phyloP scores from a whole-genome alignment of 37 sponge, comb jelly and placozoan species.

The Cladorhizidae sp. region DNA sequence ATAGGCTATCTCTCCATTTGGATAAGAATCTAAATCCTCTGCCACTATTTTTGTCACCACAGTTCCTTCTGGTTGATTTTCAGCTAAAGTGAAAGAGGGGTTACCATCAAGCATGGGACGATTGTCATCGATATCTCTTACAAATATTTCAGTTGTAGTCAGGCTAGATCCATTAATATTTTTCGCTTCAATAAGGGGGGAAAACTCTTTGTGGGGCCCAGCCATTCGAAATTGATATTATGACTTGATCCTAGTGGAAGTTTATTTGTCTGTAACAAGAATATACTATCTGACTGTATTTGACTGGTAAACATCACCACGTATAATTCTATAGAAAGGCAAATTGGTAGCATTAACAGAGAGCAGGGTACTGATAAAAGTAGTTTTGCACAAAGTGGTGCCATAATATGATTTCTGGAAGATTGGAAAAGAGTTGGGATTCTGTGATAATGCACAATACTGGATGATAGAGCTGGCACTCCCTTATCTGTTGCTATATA shows the following conservation, averaged over 20 bases:
- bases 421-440: slow-evolving; percentile 10
- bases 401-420: slow-evolving; percentile 46
- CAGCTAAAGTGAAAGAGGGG: slow-evolving; percentile 9
- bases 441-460: slow-evolving; percentile 13
- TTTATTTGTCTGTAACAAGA: neutral
- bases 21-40: slow-evolving; percentile 38
- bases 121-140: slow-evolving; percentile 50
- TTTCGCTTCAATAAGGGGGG: slow-evolving; percentile 28
- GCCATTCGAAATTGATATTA: slow-evolving; percentile 37
- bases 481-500: slow-evolving; percentile 44
- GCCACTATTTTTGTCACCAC: slow-evolving; percentile 41
- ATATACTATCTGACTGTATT: slow-evolving; percentile 45
- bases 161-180: slow-evolving; percentile 20
- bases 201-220: slow-evolving; percentile 29
- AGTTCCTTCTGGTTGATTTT: slow-evolving; percentile 20
- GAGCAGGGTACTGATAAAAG: slow-evolving; percentile 11
- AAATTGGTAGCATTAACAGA: slow-evolving; percentile 25
- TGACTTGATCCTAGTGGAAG: slow-evolving; percentile 1
- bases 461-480: neutral
- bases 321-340: slow-evolving; percentile 16
- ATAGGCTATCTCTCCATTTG: slow-evolving; percentile 41
- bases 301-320: slow-evolving; percentile 39
- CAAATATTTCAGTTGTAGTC: slow-evolving; percentile 27
- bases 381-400: slow-evolving; percentile 35
- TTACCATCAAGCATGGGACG: slow-evolving; percentile 21